phyloP scores from a whole-genome alignment of 1,140 invertebrate species.

The Pseudomyrmex concolor region DNA sequence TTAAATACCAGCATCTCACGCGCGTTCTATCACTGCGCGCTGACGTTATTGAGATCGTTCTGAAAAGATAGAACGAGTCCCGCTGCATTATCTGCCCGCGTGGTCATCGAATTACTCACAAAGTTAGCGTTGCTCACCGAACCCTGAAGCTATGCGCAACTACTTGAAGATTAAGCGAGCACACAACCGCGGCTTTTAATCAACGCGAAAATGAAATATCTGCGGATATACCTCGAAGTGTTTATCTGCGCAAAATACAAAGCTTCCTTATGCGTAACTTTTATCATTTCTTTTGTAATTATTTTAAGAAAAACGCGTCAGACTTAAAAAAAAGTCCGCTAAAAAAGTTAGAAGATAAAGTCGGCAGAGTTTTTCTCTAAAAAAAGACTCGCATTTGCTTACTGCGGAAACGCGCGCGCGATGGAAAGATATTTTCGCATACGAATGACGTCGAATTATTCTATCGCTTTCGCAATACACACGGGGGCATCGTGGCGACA shows the following conservation, averaged over 20 bases:
- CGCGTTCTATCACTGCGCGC: background rate
- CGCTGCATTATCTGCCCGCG: background rate
- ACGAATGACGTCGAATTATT: constrained; percentile 51
- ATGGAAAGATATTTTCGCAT: constrained; percentile 44
- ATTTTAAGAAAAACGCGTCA: too few relatives aligned
- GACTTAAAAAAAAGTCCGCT: background rate
- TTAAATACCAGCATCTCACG: background rate
- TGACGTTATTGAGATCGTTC: constrained; percentile 5
- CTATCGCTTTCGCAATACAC: constrained; percentile 60
- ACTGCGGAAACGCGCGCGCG: background rate
- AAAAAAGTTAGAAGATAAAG: background rate
- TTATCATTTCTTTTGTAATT: too few relatives aligned
- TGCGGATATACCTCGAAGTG: background rate
- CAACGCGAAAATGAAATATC: background rate
- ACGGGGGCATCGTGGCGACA: background rate
- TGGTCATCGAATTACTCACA: background rate
- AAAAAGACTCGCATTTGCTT: background rate
- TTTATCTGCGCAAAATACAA: background rate
- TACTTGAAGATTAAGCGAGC: background rate
- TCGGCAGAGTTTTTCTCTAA: background rate
- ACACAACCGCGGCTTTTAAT: background rate
- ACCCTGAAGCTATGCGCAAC: background rate
- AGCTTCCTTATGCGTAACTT: background rate
- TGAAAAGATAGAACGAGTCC: background rate
- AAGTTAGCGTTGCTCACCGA: background rate